Conservation (phyloP, 64 coral and sea anemone genomes). For the Montipora foliosa region DNA sequence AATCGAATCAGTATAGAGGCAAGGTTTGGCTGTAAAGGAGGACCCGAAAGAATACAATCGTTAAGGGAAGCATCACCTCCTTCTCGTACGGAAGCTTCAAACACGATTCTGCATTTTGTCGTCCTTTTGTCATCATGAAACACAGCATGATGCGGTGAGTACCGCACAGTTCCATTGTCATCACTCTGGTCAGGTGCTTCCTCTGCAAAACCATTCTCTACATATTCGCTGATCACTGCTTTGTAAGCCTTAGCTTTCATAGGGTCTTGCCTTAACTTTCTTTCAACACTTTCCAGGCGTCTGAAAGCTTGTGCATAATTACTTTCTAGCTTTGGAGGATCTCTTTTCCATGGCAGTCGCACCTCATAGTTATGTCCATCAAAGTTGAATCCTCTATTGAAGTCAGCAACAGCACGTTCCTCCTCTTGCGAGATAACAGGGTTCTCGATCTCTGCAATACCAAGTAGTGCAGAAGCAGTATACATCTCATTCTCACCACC, state of each 20-base stretch:
- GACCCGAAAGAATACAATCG: constrained; percentile 44
- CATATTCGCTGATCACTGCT: constrained; percentile 10
- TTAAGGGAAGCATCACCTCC: background rate
- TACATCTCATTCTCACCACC: no score
- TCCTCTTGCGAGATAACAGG: background rate
- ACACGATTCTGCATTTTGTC: constrained; percentile 41
- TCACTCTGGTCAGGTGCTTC: background rate
- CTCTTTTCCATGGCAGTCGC: constrained; percentile 27
- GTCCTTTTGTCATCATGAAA: constrained; percentile 8
- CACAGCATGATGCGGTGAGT: constrained; percentile 15
- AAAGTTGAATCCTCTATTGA: constrained; percentile 25
- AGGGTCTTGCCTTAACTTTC: constrained; percentile 29
- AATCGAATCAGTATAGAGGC: constrained; percentile 39
- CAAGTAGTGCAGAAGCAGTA: background rate
- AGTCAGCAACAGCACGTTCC: constrained; percentile 7
- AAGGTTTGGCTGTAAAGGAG: constrained; percentile 43
- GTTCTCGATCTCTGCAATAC: background rate
- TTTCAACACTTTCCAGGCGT: constrained; percentile 56
- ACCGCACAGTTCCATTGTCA: background rate
- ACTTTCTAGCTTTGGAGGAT: constrained; percentile 19
- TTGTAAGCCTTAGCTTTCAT: constrained; percentile 19
- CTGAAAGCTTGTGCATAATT: constrained; percentile 30
- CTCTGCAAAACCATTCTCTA: constrained; percentile 24
- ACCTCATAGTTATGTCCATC: constrained; percentile 47
- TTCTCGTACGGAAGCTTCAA: background rate